Base-by-base conservation (phyloP, 2,888 invertebrate species). In the Ethmia dodecea region DNA sequence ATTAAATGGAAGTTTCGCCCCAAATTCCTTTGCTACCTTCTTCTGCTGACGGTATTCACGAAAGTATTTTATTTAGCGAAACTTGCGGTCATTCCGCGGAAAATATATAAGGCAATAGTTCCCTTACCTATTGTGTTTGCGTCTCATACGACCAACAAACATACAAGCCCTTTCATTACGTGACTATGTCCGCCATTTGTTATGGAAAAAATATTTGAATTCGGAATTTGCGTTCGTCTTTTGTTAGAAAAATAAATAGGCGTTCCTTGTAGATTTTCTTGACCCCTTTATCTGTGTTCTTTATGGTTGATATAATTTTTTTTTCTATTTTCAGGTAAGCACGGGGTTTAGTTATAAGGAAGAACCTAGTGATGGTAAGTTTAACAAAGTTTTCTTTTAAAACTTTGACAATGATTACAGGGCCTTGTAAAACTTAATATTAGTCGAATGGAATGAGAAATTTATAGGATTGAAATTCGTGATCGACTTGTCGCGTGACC, bases 271-370 rank as follows among this genome's bases (percentile, higher is more conserved):
- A 51, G 45, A 49, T 52, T 54, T 47, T 48, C 48, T 44, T 37
- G 37, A 39, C 52, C 48, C 33, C 47, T 49, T 43, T 47, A 29
- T 37, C 49, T 49, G 44, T 32, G 52, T 55, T 45, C 31, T 43
- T 29, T 29, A 18, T 29, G 33, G 39, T 43, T 45, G 42, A 48
- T 28, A 26, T 38, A 39, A 43, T 43, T 42, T 41, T 42, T 50
- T 49, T 52, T 47, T 42, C 41, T 42, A 49, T 51, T 52, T 68
- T n/a, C 74, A 76, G 75, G 75, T 76, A 75, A 71, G 68, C 56
- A 38, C 53, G 34, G 40, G 48, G 35, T 49, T 54, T 34, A 44
- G 47, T 47, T 50, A 47, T 20, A 55, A 60, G 40, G 52, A 52
- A 31, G 57, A 51, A 37, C 43, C 41, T n/a, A 42, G 37, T 15